These are phyloP conservation scores for Taenioides sp. DNA, from an alignment of 2,797 vertebrate genomes.

Conservation along the genomic window DNA sequence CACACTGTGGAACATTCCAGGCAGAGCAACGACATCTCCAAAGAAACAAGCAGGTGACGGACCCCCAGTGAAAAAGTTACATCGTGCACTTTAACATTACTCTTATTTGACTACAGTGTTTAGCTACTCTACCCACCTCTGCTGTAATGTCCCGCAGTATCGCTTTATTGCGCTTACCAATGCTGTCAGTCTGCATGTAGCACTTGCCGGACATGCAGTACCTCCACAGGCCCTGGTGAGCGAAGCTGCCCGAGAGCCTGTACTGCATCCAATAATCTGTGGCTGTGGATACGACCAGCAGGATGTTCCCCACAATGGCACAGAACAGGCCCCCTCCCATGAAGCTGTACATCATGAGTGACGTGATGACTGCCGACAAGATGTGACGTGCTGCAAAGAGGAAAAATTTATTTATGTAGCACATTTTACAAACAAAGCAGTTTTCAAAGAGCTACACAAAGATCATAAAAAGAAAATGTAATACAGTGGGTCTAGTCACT, in stretches of 20 bases:
- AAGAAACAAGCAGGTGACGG: too few relatives aligned
- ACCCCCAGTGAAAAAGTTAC: too few relatives aligned
- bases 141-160: too few relatives aligned
- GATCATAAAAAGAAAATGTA: too few relatives aligned
- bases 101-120: too few relatives aligned
- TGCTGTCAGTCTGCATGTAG: constrained; percentile 87
- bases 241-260: constrained; percentile 84
- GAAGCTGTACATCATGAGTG: constrained; percentile 87
- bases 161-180: constrained; percentile 72
- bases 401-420: background rate
- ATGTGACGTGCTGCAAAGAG: constrained; percentile 44
- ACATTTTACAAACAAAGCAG: too few relatives aligned
- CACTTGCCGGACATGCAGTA: constrained; percentile 88
- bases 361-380: constrained; percentile 45
- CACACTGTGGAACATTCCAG: too few relatives aligned
- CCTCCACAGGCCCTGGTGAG: constrained; percentile 90
- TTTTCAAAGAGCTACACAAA: too few relatives aligned
- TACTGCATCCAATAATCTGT: constrained; percentile 94
- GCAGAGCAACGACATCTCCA: too few relatives aligned
- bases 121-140: too few relatives aligned
- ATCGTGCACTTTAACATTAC: too few relatives aligned
- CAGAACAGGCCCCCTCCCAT: constrained; percentile 91
- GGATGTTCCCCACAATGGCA: constrained; percentile 86
- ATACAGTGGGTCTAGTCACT: too few relatives aligned
- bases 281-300: constrained; percentile 86